phyloP scores from a whole-genome alignment of 2,797 vertebrate genomes.

The Hapalemur alaotrensis region DNA sequence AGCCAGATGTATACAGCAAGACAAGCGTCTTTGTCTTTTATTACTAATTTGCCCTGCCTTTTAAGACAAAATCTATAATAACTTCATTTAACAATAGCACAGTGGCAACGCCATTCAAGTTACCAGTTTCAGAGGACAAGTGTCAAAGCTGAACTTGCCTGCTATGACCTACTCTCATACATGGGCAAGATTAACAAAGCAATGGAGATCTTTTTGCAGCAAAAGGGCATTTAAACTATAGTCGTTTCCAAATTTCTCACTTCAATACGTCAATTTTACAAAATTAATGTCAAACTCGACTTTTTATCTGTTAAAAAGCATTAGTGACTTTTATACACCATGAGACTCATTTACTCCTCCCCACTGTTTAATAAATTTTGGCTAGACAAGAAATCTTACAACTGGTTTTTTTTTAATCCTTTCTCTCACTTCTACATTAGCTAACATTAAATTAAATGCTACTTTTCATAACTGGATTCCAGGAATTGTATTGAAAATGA shows the following conservation, averaged over 20 bases:
- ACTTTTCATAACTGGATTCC: background rate
- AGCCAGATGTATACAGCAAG: background rate
- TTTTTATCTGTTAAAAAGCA: background rate
- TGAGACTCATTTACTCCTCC: background rate
- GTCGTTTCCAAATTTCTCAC: constrained; percentile 25
- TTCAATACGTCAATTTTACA: background rate
- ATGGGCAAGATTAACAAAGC: constrained; percentile 13
- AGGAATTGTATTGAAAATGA: constrained; percentile 5
- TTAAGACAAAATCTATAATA: constrained; percentile 13
- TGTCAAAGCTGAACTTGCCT: constrained; percentile 20
- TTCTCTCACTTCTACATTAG: constrained; percentile 27
- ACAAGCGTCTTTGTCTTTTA: background rate
- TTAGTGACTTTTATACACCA: background rate
- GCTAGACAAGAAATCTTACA: background rate
- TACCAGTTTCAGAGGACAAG: constrained; percentile 20
- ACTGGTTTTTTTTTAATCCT: background rate
- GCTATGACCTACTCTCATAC: constrained; percentile 27
- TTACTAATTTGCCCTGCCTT: background rate
- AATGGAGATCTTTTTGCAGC: background rate
- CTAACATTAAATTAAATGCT: background rate
- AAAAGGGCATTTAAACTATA: background rate
- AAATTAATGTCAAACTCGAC: constrained; percentile 41
- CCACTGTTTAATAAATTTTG: constrained; percentile 28
- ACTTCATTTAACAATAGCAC: background rate
- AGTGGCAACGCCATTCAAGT: background rate